Evolutionary conservation across 2,888 invertebrate species (phyloP).

Genomic region (Agrotis segetum): DNA sequence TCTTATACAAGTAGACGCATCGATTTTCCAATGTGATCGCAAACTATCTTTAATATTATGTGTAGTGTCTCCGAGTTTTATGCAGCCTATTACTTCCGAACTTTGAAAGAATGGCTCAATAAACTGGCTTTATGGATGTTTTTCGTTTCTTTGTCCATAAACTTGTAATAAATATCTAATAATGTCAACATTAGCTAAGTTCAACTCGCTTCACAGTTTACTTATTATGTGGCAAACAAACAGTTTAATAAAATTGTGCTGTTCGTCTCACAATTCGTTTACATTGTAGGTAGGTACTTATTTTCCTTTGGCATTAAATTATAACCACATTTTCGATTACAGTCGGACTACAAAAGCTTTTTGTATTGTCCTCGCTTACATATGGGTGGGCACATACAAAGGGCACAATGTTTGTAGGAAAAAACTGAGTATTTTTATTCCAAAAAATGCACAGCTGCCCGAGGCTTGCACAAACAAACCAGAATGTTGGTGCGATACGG

Average conservation of each 20-base stretch:
- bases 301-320: conserved; percentile 17
- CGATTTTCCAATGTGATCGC: too few relatives aligned
- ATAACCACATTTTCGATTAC: conserved; percentile 31
- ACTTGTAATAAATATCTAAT: conserved; percentile 48
- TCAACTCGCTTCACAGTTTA: conserved; percentile 11
- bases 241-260: conserved; percentile 25
- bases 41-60: too few relatives aligned
- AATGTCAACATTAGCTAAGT: conserved; percentile 43
- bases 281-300: conserved; percentile 3
- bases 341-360: conserved; percentile 26
- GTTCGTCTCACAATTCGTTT: not conserved
- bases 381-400: conserved; percentile 40
- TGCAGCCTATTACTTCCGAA: conserved; percentile 8
- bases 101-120: conserved; percentile 41
- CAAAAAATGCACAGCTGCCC: conserved; percentile 51
- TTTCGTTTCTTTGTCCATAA: conserved; percentile 40
- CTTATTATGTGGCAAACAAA: conserved; percentile 24
- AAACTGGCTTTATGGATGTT: conserved; percentile 50
- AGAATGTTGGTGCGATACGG: conserved; percentile 37
- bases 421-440: conserved; percentile 53
- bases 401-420: conserved; percentile 25
- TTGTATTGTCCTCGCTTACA: conserved; percentile 28
- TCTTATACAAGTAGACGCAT: not conserved
- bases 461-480: conserved; percentile 53
- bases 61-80: conserved; percentile 15